Conservation (phyloP, 2,888 invertebrate species). For the Toxonevra muliebris region DNA sequence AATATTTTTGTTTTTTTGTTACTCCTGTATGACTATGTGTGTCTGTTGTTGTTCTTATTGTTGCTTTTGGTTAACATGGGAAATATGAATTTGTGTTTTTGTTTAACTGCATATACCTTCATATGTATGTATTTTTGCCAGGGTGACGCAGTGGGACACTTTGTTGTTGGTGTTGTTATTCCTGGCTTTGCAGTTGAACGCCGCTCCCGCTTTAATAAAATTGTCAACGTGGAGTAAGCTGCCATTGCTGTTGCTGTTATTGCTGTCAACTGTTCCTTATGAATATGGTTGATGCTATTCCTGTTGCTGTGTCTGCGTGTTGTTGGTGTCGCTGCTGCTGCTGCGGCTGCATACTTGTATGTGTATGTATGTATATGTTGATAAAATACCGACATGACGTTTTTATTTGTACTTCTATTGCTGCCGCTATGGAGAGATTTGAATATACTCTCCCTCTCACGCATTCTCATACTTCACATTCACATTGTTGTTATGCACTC, state of each 20-base stretch:
- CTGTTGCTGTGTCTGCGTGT: background rate
- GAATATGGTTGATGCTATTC: background rate
- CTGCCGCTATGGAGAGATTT: conserved; percentile 25
- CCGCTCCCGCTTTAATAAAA: conserved; percentile 2
- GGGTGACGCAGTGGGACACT: conserved; percentile 14
- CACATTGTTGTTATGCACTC: too few species aligned
- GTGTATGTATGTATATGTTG: conserved; percentile 10
- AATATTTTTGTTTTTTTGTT: too few species aligned
- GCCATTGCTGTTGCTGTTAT: background rate
- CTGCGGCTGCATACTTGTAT: conserved; percentile 1
- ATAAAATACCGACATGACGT: conserved; percentile 47
- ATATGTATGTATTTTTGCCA: too few species aligned
- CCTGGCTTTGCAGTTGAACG: background rate
- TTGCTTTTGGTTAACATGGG: background rate
- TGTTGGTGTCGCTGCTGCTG: background rate
- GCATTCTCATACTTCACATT: background rate
- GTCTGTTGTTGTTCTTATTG: background rate
- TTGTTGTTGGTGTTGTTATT: background rate
- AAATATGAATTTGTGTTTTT: conserved; percentile 4
- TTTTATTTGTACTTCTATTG: conserved; percentile 47
- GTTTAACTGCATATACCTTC: too few species aligned
- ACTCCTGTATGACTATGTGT: background rate
- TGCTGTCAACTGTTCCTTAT: background rate
- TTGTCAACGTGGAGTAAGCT: background rate
- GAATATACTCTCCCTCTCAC: background rate